Evolutionary conservation across 1,140 invertebrate species (phyloP).

Genomic region (Drosophila cardini): DNA sequence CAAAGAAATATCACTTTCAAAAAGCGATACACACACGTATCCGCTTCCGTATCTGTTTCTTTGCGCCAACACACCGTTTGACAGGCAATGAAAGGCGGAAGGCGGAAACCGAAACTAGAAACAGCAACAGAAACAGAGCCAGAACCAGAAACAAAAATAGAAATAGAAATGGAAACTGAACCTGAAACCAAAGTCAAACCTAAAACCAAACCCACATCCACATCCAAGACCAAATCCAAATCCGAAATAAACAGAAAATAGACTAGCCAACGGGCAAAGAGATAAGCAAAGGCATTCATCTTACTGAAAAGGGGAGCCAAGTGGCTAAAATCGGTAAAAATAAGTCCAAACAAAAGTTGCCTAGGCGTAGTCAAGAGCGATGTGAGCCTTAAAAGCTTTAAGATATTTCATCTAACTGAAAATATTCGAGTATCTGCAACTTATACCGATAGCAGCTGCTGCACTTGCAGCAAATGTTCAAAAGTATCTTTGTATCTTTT

Average conservation of each 20-base stretch:
- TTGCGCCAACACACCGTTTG: slow-evolving; percentile 70
- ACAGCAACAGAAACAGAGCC: slow-evolving; percentile 11
- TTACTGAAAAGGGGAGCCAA: slow-evolving; percentile 42
- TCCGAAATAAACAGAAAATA: slow-evolving; percentile 43
- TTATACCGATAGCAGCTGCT: slow-evolving; percentile 14
- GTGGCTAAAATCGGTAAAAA: slow-evolving; percentile 17
- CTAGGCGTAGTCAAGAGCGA: slow-evolving; percentile 42
- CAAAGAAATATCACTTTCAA: slow-evolving; percentile 65
- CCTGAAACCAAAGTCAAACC: not conserved
- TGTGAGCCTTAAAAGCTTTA: slow-evolving; percentile 49
- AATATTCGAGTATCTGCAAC: slow-evolving; percentile 24
- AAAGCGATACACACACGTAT: slow-evolving; percentile 27
- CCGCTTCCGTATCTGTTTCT: slow-evolving; percentile 32
- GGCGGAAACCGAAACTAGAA: slow-evolving; percentile 30
- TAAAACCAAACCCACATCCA: not conserved
- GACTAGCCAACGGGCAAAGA: slow-evolving; percentile 49
- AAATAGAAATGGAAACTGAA: slow-evolving; percentile 11
- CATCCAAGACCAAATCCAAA: slow-evolving; percentile 25
- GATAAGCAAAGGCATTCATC: slow-evolving; percentile 83
- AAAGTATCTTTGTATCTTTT: slow-evolving; percentile 45
- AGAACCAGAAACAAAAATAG: slow-evolving; percentile 10
- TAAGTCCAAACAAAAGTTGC: slow-evolving; percentile 61
- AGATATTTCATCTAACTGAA: slow-evolving; percentile 41
- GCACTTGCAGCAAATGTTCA: slow-evolving; percentile 25
- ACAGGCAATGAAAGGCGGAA: slow-evolving; percentile 64